These are phyloP conservation scores for Catharus fuscescens DNA, from an alignment of 2,113 vertebrate genomes.

Conservation along the genomic window DNA sequence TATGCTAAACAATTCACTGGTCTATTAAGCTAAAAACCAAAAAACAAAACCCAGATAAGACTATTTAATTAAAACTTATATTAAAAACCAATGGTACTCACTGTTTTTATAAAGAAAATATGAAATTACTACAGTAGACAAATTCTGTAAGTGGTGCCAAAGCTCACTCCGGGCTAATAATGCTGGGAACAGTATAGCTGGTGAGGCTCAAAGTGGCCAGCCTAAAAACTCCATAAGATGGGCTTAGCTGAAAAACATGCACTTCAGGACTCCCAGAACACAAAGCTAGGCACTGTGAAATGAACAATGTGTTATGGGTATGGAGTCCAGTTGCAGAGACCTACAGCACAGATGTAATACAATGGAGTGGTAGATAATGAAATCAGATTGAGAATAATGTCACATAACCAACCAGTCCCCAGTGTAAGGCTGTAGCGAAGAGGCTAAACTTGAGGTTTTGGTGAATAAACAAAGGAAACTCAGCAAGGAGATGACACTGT, in stretches of 20 bases:
- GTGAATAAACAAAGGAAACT: background rate
- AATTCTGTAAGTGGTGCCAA: background rate
- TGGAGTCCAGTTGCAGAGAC: background rate
- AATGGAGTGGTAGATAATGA: background rate
- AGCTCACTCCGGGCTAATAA: background rate
- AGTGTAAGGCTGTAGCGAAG: background rate
- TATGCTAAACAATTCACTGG: background rate
- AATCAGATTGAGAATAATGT: background rate
- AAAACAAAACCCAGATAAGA: background rate
- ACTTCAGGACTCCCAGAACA: background rate
- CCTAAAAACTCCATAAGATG: background rate
- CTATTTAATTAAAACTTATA: constrained; percentile 40
- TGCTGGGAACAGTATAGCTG: background rate
- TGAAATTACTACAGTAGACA: background rate
- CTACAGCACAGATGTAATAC: background rate
- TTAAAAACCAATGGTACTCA: background rate
- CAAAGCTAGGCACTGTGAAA: background rate
- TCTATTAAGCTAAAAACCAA: background rate
- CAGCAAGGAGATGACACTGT: background rate
- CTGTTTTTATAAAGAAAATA: background rate
- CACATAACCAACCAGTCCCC: background rate
- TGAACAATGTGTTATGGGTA: background rate
- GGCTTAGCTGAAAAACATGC: background rate
- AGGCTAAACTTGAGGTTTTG: background rate
- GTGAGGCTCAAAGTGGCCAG: background rate